Base-by-base conservation (phyloP, 1,140 invertebrate genomes). In the Paralvinella palmiformis region DNA sequence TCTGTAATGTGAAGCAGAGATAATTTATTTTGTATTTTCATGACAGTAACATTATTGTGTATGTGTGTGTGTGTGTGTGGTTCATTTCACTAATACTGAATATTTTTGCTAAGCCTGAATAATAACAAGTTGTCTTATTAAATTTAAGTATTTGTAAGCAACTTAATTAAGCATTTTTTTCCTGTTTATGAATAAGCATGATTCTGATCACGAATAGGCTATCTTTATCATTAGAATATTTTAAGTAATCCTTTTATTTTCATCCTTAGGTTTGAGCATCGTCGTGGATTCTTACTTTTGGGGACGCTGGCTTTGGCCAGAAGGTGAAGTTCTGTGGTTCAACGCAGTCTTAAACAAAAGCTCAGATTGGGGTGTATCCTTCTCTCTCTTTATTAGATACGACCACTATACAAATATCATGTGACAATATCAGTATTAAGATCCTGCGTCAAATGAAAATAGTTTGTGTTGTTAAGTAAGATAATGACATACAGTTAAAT, bases 241-340 rank as follows among this genome's bases (percentile, higher is more conserved):
- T 10, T 22, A 61, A 45, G 41, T 22, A 36, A 22, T 27, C 17
- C 24, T 1, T 67, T 62, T n/a, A 37, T 68, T 32, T 61, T 45
- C 22, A 24, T 52, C 94, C 71, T 73, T 80, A 61, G 79, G 65
- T 37, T 67, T 90, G 24, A 94, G 94, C 3, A 83, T 98, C 32
- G 64, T 84, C 7, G 82, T 97, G 48, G 96, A 99, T 81, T 96
- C 95, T 0, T 85, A 91, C 68, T 94, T 98, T 79, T 99, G 96
- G 96, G 83, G 85, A 63, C 82, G 92, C 62, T 79, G 87, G 53
- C 72, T 97, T 2, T 99, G 96, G 96, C 96, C 96, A 0, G 96
- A 99, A 84, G 94, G 92, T 29, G 91, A 96, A 85, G 96, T 98
- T 0, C 86, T 98, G 55, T 97, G 89, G 86, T 99, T 91, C 36